phyloP scores from a whole-genome alignment of 1,140 invertebrate genomes.

The Apis mellifera region DNA sequence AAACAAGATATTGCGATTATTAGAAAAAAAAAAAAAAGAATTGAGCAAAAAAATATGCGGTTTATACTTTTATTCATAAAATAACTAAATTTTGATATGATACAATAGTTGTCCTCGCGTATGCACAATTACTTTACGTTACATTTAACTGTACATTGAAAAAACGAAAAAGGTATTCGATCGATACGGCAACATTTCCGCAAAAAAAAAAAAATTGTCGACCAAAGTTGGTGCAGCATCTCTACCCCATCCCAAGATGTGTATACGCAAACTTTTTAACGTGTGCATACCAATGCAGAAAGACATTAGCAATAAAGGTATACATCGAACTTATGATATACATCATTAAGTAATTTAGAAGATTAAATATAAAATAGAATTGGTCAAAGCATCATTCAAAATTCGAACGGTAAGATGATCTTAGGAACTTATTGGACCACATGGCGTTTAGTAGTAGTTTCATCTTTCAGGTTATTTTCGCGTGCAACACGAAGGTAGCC shows the following conservation, averaged over 20 bases:
- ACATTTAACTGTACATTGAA: constrained; percentile 64
- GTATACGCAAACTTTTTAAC: constrained; percentile 41
- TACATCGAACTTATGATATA: constrained; percentile 51
- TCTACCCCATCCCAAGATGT: constrained; percentile 8
- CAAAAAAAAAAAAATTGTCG: constrained; percentile 16
- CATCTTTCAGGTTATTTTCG: background rate
- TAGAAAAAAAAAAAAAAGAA: constrained; percentile 10
- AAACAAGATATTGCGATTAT: background rate
- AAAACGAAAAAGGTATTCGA: constrained; percentile 67
- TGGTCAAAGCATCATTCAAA: background rate
- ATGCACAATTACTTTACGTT: constrained; percentile 54
- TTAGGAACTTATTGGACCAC: constrained; percentile 11
- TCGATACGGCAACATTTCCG: constrained; percentile 48
- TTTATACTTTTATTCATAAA: constrained; percentile 71
- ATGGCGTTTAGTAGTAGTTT: background rate
- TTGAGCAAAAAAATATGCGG: constrained; percentile 23
- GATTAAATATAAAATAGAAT: background rate
- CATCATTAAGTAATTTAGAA: background rate
- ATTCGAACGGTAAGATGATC: background rate
- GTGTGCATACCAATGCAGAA: constrained; percentile 20
- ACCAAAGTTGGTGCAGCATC: constrained; percentile 20
- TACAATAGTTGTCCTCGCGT: constrained; percentile 68
- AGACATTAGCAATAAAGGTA: constrained; percentile 37
- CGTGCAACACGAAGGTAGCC: no score
- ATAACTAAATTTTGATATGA: constrained; percentile 72